A percentile compares a stretch with the other conserved stretches of the same genome.
Conservation (phyloP, 2,888 invertebrate genomes). For the Cantharis flavilabris region DNA sequence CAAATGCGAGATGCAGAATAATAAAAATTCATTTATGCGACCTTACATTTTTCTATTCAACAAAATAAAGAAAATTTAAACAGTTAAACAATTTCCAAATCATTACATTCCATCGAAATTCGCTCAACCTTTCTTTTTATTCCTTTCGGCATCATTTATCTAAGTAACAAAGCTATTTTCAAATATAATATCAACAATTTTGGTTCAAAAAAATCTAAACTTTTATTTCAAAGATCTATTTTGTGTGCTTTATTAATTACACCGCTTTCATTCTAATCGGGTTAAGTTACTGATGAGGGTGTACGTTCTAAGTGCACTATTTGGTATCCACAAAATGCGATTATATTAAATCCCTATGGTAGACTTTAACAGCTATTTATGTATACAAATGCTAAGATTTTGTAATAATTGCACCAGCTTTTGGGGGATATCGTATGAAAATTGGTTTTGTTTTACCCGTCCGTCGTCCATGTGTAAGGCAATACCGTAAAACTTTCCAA, state of each 20-base stretch:
- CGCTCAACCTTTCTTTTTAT: background rate
- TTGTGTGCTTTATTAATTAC: background rate
- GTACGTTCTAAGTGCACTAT: background rate
- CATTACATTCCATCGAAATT: background rate
- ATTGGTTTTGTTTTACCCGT: background rate
- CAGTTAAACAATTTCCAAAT: conserved; percentile 4
- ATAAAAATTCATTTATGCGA: conserved; percentile 2
- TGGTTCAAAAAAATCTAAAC: background rate
- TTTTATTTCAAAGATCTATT: background rate
- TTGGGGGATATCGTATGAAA: background rate
- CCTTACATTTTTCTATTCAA: background rate
- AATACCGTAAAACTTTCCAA: background rate
- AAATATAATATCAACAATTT: background rate
- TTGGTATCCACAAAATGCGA: background rate
- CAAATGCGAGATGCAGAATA: background rate
- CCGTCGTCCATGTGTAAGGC: background rate
- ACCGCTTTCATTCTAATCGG: background rate
- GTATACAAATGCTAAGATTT: background rate
- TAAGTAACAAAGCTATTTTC: background rate
- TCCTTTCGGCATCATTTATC: background rate
- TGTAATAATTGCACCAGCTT: background rate
- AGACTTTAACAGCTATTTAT: background rate
- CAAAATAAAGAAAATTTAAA: background rate
- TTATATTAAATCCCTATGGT: background rate
- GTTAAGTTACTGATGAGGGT: background rate